phyloP scores from a whole-genome alignment of 2,113 vertebrate species.

The Prunella himalayana region DNA sequence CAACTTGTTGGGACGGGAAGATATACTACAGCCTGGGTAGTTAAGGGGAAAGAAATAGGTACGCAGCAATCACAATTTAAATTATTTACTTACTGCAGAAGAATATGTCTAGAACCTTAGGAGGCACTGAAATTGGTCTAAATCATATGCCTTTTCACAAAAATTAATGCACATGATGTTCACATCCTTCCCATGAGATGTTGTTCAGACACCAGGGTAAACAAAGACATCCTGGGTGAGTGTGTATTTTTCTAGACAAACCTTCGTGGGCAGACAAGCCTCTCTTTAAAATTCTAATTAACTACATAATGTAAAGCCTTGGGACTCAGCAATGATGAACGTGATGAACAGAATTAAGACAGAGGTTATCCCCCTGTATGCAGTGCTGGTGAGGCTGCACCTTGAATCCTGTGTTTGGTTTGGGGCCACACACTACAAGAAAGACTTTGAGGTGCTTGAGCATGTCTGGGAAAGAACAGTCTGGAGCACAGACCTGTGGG shows the following conservation, averaged over 20 bases:
- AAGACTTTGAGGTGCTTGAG: background rate
- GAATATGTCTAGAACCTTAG: background rate
- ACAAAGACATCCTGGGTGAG: background rate
- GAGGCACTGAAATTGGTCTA: background rate
- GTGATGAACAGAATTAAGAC: background rate
- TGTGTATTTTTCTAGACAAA: background rate
- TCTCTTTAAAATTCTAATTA: background rate
- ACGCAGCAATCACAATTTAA: background rate
- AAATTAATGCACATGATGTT: background rate
- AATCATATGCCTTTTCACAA: background rate
- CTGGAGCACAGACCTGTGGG: background rate
- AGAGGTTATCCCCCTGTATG: background rate
- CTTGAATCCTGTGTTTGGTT: background rate
- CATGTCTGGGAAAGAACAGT: background rate
- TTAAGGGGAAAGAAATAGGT: background rate
- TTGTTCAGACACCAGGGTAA: background rate
- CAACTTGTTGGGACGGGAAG: background rate
- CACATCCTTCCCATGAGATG: background rate
- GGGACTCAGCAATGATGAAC: background rate
- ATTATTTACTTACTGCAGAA: background rate
- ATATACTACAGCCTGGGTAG: background rate
- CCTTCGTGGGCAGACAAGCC: background rate
- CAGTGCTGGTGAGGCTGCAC: background rate
- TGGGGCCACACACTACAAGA: background rate
- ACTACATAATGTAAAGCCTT: background rate